Percentiles rank a stretch among this genome's conserved stretches.
These are phyloP conservation scores for Steinernema carpocapsae DNA, from an alignment of 2,888 invertebrate species.

Conservation along the genomic window DNA sequence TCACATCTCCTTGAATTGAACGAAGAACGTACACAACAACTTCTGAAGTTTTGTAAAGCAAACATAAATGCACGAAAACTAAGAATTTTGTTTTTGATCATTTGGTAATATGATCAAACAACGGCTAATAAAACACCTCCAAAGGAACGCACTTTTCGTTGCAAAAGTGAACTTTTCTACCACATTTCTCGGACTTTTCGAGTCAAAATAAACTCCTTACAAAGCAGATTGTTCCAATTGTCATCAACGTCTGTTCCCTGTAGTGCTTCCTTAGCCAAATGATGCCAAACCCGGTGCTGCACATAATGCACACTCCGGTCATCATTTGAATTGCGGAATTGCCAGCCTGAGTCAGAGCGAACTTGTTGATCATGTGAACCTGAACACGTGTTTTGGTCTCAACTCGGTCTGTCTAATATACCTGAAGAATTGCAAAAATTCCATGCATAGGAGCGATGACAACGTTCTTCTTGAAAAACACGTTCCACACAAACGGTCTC, in stretches of 20 bases:
- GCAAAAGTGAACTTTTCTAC: too few relatives aligned
- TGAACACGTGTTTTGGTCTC: constrained; percentile 39
- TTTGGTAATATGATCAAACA: too few relatives aligned
- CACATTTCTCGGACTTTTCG: too few relatives aligned
- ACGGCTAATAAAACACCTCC: too few relatives aligned
- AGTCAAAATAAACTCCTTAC: constrained; percentile 51
- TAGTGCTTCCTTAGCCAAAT: constrained; percentile 53
- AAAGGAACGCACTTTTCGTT: too few relatives aligned
- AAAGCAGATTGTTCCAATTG: constrained; percentile 49
- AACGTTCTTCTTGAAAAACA: constrained; percentile 54
- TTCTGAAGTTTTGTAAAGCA: too few relatives aligned
- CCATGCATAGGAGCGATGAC: constrained; percentile 51
- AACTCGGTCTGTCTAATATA: constrained; percentile 27
- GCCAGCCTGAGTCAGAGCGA: constrained; percentile 48
- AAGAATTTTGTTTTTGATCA: too few relatives aligned
- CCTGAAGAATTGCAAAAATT: constrained; percentile 52
- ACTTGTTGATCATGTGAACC: constrained; percentile 59
- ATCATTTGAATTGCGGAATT: constrained; percentile 55
- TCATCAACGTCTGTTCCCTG: constrained; percentile 53
- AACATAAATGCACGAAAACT: too few relatives aligned
- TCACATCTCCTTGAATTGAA: too few relatives aligned
- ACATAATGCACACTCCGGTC: constrained; percentile 53
- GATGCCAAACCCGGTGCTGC: constrained; percentile 58
- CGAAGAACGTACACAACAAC: too few relatives aligned
- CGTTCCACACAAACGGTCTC: constrained; percentile 50